These are phyloP conservation scores for Aythya fuligula DNA, from an alignment of 2,797 vertebrate genomes.

Conservation along the genomic window DNA sequence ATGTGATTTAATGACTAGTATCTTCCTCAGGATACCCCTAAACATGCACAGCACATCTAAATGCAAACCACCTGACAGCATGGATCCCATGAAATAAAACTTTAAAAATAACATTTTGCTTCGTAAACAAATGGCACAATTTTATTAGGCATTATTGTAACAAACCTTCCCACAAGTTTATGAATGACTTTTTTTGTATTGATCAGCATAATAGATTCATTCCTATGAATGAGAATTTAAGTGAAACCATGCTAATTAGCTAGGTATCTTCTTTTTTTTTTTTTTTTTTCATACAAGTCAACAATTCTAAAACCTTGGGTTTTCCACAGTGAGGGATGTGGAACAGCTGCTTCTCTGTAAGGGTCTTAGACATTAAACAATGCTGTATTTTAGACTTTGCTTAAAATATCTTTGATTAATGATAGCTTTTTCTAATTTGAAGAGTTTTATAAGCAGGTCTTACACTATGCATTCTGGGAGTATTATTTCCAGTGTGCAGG, in stretches of 20 bases:
- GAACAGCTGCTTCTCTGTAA: slow-evolving; percentile 9
- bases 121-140: neutral
- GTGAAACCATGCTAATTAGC: neutral
- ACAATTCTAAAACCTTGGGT: neutral
- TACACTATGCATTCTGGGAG: neutral
- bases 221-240: neutral
- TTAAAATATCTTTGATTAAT: slow-evolving; percentile 30
- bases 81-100: neutral
- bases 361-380: neutral
- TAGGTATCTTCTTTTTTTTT: neutral
- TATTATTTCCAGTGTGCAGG: neutral
- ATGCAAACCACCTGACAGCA: neutral
- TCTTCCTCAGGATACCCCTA: neutral
- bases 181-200: neutral
- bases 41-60: neutral
- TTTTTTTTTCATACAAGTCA: neutral
- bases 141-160: neutral
- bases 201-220: neutral
- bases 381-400: neutral
- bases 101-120: neutral
- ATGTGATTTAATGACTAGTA: neutral
- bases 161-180: neutral
- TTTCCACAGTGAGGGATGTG: slow-evolving; percentile 2
- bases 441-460: neutral
- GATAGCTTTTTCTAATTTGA: neutral